A percentile compares a stretch with the other conserved stretches of the same genome.
Evolutionary conservation across 2,797 vertebrate species (phyloP).

Genomic region (Coregonus suidteri): DNA sequence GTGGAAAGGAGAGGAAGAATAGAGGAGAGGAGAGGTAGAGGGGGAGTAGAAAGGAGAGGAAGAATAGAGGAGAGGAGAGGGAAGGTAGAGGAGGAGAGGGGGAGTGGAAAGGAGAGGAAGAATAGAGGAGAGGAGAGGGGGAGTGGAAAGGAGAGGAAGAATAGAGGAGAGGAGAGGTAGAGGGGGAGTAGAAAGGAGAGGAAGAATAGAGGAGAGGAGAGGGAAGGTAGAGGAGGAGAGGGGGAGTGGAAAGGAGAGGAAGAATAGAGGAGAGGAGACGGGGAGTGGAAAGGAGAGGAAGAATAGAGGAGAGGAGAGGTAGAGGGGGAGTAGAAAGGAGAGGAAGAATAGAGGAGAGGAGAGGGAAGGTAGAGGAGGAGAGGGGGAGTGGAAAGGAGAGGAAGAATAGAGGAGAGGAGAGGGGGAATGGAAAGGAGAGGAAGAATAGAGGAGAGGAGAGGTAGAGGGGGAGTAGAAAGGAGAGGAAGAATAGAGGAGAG

Average conservation of each 20-base stretch:
- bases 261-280: slow-evolving; percentile 14
- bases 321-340: no score
- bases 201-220: no score
- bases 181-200: slow-evolving; percentile 29
- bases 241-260: not conserved
- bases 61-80: slow-evolving; percentile 15
- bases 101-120: no score
- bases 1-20: not conserved
- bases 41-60: no score
- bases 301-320: no score
- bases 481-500: no score
- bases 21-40: not conserved
- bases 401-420: not conserved
- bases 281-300: not conserved
- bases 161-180: slow-evolving; percentile 14
- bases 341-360: not conserved
- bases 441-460: no score
- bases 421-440: no score
- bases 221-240: not conserved
- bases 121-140: no score
- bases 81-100: no score
- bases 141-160: no score
- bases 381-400: not conserved
- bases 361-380: not conserved
- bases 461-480: no score